Evolutionary conservation across 1,140 invertebrate genomes (phyloP), one percentile per base, ranked within the genome.

Genomic region (Platyura marginata): DNA sequence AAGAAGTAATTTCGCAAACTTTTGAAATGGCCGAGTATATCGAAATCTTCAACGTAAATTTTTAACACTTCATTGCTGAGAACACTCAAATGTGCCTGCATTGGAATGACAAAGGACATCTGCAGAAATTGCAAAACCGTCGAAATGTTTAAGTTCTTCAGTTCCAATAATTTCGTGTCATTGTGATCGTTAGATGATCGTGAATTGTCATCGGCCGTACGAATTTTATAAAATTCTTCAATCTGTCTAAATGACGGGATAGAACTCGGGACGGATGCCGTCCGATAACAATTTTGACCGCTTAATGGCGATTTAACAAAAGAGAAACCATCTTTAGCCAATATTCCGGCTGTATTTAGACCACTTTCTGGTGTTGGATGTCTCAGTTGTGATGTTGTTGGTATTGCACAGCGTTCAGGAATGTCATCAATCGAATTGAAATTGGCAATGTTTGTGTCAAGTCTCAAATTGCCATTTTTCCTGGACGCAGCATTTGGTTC

Each of bases 1-100:
- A 84, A 82, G 53, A 79, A 83, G 42, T 77, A 82, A 50, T 77
- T 75, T 9, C 78, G 66, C 1, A 85, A 52, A 53, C 72, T 77
- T 15, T 71, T 70, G 16, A 85, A 62, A 56, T 84, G 79, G 10
- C 72, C 68, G 11, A 81, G 66, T 48, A 79, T 68, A 34, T 75
- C 66, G 9, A 75, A 59, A 42, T 82, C 73, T 1, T 74, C 61
- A 0, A 83, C 57, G 44, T 79, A 73, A 50, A 77, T 72, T 39
- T 76, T 77, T 29, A 84, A 59, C 15, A 81, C 69, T 10, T 79
- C 79, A 41, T 74, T 75, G 43, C 79, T 79, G 0, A 79, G 68
- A 5, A 83, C 62, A 39, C 70, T 70, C 39, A 73, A 68, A 51
- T 82, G 78, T 21, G 72, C 69, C n/a, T 66, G 66, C 2, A 82